Evolutionary conservation across 2,888 invertebrate species (phyloP).

Genomic region (Helicoverpa assulta): DNA sequence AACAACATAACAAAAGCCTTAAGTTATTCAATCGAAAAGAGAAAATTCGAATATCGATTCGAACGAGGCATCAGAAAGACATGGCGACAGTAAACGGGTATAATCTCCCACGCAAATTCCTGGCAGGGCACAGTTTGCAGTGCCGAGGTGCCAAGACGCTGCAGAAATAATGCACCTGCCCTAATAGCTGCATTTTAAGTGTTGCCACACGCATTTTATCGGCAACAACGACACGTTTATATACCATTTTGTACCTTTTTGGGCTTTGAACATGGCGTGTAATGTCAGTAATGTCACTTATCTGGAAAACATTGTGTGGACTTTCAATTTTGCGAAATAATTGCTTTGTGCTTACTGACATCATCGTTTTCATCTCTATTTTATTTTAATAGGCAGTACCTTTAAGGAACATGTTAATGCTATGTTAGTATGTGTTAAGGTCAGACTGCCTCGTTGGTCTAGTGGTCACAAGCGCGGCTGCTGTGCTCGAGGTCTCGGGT

Average conservation of each 20-base stretch:
- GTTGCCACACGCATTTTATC: constrained; percentile 58
- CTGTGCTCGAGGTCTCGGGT: no score
- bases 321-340: constrained; percentile 7
- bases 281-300: constrained; percentile 27
- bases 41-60: constrained; percentile 56
- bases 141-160: constrained; percentile 53
- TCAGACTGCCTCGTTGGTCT: no score
- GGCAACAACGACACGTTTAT: constrained; percentile 49
- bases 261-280: constrained; percentile 20
- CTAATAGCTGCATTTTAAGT: constrained; percentile 47
- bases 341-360: not conserved
- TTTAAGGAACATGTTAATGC: no score
- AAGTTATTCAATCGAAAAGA: constrained; percentile 48
- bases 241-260: constrained; percentile 38
- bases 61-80: constrained; percentile 70
- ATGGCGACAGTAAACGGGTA: constrained; percentile 74
- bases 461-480: no score
- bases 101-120: constrained; percentile 85
- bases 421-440: no score
- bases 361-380: not conserved
- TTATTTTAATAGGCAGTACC: no score
- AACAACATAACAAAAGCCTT: constrained; percentile 47
- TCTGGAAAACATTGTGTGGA: constrained; percentile 9
- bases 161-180: constrained; percentile 58
- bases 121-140: constrained; percentile 67